These are phyloP conservation scores for Falco peregrinus DNA, from an alignment of 2,797 vertebrate species.

Conservation along the genomic window DNA sequence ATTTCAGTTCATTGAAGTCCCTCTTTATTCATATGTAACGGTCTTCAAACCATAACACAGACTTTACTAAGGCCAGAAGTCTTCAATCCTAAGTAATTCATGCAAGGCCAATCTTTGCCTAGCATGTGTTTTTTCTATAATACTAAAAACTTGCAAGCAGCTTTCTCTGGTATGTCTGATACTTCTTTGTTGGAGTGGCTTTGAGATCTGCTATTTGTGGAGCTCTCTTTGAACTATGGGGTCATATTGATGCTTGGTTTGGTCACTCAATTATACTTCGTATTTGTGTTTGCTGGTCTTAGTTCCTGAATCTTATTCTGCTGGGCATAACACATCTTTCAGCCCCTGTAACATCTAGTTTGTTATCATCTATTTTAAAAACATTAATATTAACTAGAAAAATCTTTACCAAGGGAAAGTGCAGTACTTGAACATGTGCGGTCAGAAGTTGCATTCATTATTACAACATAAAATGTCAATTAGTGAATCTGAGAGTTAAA, in stretches of 20 bases:
- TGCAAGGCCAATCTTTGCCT: conserved; percentile 17
- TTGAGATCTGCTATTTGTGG: neutral
- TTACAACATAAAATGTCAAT: neutral
- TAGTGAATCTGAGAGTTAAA: neutral
- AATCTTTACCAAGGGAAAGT: neutral
- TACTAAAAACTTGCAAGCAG: neutral
- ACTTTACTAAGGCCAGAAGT: neutral
- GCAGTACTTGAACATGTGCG: neutral
- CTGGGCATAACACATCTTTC: neutral
- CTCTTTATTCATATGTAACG: neutral
- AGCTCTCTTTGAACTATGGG: neutral
- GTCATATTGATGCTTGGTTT: conserved; percentile 20
- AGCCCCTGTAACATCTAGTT: neutral
- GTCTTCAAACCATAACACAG: neutral
- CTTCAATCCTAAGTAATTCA: conserved; percentile 38
- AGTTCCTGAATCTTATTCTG: neutral
- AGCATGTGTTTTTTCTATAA: conserved; percentile 38
- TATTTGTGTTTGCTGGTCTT: conserved; percentile 38
- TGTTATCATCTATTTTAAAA: conserved; percentile 22
- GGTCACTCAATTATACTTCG: conserved; percentile 14
- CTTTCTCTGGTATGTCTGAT: conserved; percentile 14
- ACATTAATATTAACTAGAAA: neutral
- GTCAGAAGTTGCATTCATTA: neutral
- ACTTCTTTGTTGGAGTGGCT: conserved; percentile 26
- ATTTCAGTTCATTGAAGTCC: conserved; percentile 3